Base-by-base conservation (phyloP, 2,113 vertebrate genomes). In the Pseudolaguvia tuberculata region DNA sequence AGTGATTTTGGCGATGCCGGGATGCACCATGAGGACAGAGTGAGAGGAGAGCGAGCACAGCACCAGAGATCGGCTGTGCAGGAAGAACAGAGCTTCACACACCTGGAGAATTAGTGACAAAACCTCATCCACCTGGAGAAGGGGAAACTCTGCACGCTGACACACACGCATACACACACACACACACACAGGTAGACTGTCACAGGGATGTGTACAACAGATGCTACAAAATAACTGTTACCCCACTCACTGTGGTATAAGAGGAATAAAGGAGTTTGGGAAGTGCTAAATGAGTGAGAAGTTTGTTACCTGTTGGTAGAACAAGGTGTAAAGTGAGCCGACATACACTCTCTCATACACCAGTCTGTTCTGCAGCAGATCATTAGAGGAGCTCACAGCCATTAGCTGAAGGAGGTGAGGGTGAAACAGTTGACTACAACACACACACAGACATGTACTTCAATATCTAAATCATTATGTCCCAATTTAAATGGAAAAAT, bases 11-110 rank as follows among this genome's bases (percentile, higher is more conserved):
- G 86, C 91, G 17, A 89, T 79, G 20, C 79, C 79, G 1, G 87
- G 87, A 57, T 79, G 58, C 4, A 88, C 86, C 18, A 92, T 76
- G 75, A 91, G 82, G 48, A 92, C 85, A 0, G 85, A 85, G 3
- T 93, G 90, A 18, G 89, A 91, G 39, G 86, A 91, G 18, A 93
- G 87, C 15, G 82, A 75, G 0, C 89, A 80, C 1, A 91, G 85
- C 21, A 89, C 84, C 48, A 82, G 79, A 9, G 83, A 75, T 9
- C 51, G 82, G 12, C 75, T 61, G 48, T 91, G 90, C 73, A 93
- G 84, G 81, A 85, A 91, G 27, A 83, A 73, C 77, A 92, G 86
- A 0, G 87, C 90, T 39, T 91, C 89, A 52, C 86, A 87, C 51
- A 88, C 88, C 82, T 92, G 91, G 53, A 89, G 77, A n/a, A 90